Evolutionary conservation across 2,888 invertebrate genomes (phyloP), one percentile per base, ranked within the genome.

Genomic region (Hesperia comma): DNA sequence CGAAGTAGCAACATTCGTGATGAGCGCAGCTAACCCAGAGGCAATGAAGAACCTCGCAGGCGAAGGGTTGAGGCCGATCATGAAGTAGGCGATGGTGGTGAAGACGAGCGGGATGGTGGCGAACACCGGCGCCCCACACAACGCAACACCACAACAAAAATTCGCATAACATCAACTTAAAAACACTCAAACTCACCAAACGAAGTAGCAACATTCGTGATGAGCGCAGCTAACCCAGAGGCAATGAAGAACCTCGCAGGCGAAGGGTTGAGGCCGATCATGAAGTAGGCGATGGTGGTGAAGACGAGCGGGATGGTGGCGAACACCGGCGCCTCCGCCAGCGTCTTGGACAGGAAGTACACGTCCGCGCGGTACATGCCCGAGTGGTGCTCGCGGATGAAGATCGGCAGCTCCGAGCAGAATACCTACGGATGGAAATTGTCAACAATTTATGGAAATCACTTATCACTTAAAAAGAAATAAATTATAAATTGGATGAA

Each of bases 321-420:
- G 80, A 98, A 98, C 54, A 98, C 94, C 0, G 99, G 99, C 0
- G 97, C 90, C 79, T 99, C 99, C 0, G 98, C 97, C 46, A 98
- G 78, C 0, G 97, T 98, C 91, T 98, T 99, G 64, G 97, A 96
- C 26, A 99, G 83, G 87, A 98, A 99, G 85, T 98, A 99, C 0
- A 98, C 96, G 76, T 97, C 97, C 0, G 97, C 96, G 60, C 98
- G 93, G 79, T 99, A 99, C 94, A 99, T 96, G 46, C 98, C 98
- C 79, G 97, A 97, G 70, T 95, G 95, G 77, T 98, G 96, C 83
- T 99, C 98, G 14, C 98, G 93, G 72, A 98, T 93, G 84, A 98
- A 98, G 70, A 98, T 95, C 0, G 98, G 98, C 40, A 98, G 91
- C 82, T 99, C 98, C 0, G 96, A 94, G 75, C 97, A 97, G 84